Evolutionary conservation across 1,140 invertebrate species (phyloP).

Genomic region (Hirudo medicinalis): DNA sequence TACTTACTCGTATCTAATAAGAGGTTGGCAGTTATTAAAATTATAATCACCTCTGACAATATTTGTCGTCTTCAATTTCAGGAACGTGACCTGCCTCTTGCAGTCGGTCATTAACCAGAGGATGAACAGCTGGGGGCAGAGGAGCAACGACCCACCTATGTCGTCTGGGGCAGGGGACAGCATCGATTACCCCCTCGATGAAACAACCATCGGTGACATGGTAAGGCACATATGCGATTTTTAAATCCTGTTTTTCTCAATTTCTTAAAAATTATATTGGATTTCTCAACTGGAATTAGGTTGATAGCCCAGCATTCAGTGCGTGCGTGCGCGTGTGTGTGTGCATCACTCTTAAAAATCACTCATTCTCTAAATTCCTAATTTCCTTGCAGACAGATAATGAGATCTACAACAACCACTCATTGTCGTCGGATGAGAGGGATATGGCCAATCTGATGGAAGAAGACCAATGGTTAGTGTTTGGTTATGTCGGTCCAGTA

Average conservation of each 20-base stretch:
- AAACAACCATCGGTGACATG: not conserved
- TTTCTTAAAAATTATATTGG: not conserved
- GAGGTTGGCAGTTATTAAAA: too few species aligned
- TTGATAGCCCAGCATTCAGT: not conserved
- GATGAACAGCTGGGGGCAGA: constrained; percentile 4
- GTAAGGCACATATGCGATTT: not conserved
- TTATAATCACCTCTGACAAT: too few species aligned
- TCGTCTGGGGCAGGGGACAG: not conserved
- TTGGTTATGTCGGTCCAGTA: not conserved
- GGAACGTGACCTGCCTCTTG: not conserved
- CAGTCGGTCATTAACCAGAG: not conserved
- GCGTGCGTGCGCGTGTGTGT: not conserved
- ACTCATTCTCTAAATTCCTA: not conserved
- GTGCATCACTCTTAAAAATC: not conserved
- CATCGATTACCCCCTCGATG: not conserved
- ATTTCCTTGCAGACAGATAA: not conserved
- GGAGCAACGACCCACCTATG: not conserved
- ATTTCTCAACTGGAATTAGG: not conserved
- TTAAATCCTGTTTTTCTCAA: not conserved
- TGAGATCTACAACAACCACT: not conserved
- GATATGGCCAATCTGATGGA: constrained; percentile 8
- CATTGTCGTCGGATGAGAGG: constrained; percentile 1
- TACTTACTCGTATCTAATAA: too few species aligned
- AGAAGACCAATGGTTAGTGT: not conserved
- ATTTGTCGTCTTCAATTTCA: not conserved